A percentile compares a stretch with the other conserved stretches of the same genome.
These are phyloP conservation scores for Yponomeuta evonymella DNA, from an alignment of 2,888 invertebrate species.

Conservation along the genomic window DNA sequence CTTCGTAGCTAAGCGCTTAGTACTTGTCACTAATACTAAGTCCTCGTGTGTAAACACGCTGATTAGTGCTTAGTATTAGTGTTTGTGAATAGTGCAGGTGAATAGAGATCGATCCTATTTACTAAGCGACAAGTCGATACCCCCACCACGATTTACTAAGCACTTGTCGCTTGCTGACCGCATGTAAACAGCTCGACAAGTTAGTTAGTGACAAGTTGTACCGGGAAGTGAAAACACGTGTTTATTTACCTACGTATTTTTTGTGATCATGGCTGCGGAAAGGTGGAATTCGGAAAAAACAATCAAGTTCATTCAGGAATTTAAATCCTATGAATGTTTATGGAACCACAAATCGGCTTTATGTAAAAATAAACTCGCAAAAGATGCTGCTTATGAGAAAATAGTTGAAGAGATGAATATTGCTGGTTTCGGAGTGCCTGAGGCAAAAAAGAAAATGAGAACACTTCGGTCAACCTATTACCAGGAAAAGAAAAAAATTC, in stretches of 20 bases:
- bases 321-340: constrained; percentile 22
- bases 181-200: constrained; percentile 21
- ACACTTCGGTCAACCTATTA: constrained; percentile 15
- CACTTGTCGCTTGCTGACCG: constrained; percentile 16
- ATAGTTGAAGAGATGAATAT: constrained; percentile 15
- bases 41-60: constrained; percentile 13
- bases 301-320: constrained; percentile 21
- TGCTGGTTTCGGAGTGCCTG: constrained; percentile 19
- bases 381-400: constrained; percentile 17
- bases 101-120: constrained; percentile 17
- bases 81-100: constrained; percentile 16
- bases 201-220: constrained; percentile 24
- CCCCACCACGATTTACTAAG: constrained; percentile 10
- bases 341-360: constrained; percentile 22
- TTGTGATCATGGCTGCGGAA: constrained; percentile 23
- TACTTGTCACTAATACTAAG: constrained; percentile 15
- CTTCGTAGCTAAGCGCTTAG: constrained; percentile 16
- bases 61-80: constrained; percentile 17
- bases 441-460: constrained; percentile 22
- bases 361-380: constrained; percentile 20
- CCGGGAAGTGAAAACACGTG: constrained; percentile 20
- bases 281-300: constrained; percentile 23
- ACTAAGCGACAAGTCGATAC: constrained; percentile 18
- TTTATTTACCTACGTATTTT: constrained; percentile 20
- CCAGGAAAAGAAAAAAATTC: constrained; percentile 15